Evolutionary conservation across 2,797 vertebrate species (phyloP).

Genomic region (Ataeniobius toweri): DNA sequence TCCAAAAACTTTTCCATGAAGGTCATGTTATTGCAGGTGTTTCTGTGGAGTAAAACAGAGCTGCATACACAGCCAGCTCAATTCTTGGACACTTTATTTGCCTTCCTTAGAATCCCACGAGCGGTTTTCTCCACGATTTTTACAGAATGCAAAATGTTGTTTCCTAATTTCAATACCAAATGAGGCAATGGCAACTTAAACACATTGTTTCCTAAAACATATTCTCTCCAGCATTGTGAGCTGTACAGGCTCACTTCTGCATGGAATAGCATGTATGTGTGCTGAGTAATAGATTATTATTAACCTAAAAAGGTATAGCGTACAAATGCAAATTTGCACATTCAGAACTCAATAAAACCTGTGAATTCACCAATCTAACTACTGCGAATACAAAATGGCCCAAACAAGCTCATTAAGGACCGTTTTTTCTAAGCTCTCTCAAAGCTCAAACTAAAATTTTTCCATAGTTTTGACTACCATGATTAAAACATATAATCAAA

Average conservation of each 20-base stretch:
- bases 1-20: not conserved
- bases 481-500: not conserved
- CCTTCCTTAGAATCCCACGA: not conserved
- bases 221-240: not conserved
- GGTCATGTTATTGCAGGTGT: constrained; percentile 13
- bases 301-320: not conserved
- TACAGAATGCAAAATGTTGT: not conserved
- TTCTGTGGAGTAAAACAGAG: not conserved
- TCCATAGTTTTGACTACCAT: not conserved
- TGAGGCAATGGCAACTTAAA: not conserved
- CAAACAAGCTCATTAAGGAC: not conserved
- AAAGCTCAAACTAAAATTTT: not conserved
- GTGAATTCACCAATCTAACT: not conserved
- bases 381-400: not conserved
- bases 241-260: not conserved
- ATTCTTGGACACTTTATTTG: constrained; percentile 3
- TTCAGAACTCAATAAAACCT: not conserved
- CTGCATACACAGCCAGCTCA: not conserved
- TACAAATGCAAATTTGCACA: not conserved
- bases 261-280: not conserved
- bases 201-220: not conserved
- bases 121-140: not conserved
- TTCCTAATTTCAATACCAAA: not conserved
- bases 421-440: not conserved
- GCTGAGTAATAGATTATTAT: not conserved